A percentile compares a stretch with the other conserved stretches of the same genome.
phyloP scores from a whole-genome alignment of 2,797 vertebrate genomes.

The Columba guinea region DNA sequence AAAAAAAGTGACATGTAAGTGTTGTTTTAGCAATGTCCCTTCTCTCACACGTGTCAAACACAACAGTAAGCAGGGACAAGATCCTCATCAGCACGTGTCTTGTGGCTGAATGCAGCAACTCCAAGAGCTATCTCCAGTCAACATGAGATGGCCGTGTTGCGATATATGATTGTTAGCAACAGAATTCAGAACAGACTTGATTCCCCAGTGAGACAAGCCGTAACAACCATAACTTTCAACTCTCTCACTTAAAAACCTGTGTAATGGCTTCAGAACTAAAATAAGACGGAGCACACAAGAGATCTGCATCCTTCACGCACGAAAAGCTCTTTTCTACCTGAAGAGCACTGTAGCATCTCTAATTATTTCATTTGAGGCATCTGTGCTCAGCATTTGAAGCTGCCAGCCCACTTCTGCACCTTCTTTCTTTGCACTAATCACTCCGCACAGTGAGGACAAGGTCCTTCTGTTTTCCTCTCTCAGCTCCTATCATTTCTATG shows the following conservation, averaged over 20 bases:
- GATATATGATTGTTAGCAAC: fast-evolving
- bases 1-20: not conserved
- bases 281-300: not conserved
- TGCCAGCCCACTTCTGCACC: not conserved
- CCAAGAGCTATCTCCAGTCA: not conserved
- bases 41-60: not conserved
- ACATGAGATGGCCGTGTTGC: not conserved
- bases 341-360: not conserved
- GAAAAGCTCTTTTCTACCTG: not conserved
- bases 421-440: not conserved
- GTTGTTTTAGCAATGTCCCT: not conserved
- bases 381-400: not conserved
- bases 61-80: not conserved
- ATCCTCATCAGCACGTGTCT: not conserved
- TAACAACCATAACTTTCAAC: not conserved
- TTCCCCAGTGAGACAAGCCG: not conserved
- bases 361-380: not conserved
- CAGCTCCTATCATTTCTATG: not conserved
- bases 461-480: not conserved
- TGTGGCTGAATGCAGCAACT: not conserved
- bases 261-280: not conserved
- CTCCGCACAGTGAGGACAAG: not conserved
- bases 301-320: no score
- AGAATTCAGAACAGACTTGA: not conserved
- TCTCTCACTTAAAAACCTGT: not conserved